These are phyloP conservation scores for Falco berigora DNA, from an alignment of 2,797 vertebrate genomes.

Conservation along the genomic window DNA sequence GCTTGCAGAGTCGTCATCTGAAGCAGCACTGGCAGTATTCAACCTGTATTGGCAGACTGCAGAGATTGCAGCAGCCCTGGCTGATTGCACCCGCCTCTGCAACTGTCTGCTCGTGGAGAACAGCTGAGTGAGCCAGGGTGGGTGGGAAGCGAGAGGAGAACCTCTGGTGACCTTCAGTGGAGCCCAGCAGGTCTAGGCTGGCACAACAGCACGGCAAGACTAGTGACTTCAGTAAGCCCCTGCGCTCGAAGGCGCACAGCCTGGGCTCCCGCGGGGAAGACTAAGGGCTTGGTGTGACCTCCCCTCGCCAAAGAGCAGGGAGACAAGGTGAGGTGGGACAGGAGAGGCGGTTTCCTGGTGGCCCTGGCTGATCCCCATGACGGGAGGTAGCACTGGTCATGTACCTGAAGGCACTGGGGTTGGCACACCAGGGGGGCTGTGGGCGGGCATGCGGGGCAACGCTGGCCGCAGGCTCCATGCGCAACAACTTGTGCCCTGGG, in stretches of 20 bases:
- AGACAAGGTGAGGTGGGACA: not conserved
- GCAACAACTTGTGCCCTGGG: not conserved
- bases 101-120: not conserved
- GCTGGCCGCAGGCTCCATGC: rapidly evolving
- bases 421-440: rapidly evolving
- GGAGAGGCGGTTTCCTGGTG: not conserved
- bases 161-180: not conserved
- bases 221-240: not conserved
- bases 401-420: not conserved
- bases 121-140: not conserved
- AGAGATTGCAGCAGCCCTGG: not conserved
- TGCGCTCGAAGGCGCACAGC: not conserved
- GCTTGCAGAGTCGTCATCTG: not conserved
- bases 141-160: not conserved
- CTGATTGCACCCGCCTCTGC: not conserved
- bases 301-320: not conserved
- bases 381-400: not conserved
- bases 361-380: rapidly evolving
- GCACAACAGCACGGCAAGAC: not conserved
- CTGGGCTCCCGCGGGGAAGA: not conserved
- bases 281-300: not conserved
- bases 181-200: not conserved
- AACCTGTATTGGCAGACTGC: not conserved
- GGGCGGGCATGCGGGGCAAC: not conserved
- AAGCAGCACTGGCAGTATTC: not conserved